A percentile compares a stretch with the other conserved stretches of the same genome.
Evolutionary conservation across 2,888 invertebrate genomes (phyloP).

Genomic region (Seira musarum): DNA sequence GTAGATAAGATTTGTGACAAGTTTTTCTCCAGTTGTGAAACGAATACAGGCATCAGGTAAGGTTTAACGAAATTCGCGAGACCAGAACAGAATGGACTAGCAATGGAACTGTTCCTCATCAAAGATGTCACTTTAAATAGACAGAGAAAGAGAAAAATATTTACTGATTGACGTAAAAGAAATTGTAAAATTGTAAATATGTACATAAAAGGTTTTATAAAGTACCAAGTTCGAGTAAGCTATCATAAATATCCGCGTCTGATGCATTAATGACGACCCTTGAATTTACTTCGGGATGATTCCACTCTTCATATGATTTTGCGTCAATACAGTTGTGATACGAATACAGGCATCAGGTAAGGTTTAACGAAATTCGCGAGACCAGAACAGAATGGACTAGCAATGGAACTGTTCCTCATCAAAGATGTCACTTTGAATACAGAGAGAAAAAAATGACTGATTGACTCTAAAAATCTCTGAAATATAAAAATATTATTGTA

Average conservation of each 20-base stretch:
- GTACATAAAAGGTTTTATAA: no score
- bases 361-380: conserved; percentile 62
- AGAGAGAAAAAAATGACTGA: no score
- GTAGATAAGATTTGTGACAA: conserved; percentile 53
- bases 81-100: conserved; percentile 59
- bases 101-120: conserved; percentile 49
- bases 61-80: conserved; percentile 62
- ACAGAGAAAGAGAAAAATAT: conserved; percentile 28
- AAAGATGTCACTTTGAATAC: conserved; percentile 59
- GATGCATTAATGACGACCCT: conserved; percentile 46
- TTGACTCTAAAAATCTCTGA: no score
- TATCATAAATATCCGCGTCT: conserved; percentile 60
- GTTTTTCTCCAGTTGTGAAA: conserved; percentile 43
- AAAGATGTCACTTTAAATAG: conserved; percentile 59
- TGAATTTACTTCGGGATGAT: conserved; percentile 54
- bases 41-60: conserved; percentile 60
- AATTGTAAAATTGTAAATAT: conserved; percentile 22
- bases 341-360: conserved; percentile 60
- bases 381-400: conserved; percentile 59
- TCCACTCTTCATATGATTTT: conserved; percentile 60
- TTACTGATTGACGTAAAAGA: not conserved
- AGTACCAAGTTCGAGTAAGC: conserved; percentile 58
- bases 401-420: conserved; percentile 49
- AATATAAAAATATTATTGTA: no score
- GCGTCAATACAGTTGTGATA: conserved; percentile 55